Evolutionary conservation across 2,888 invertebrate species (phyloP), one percentile per base, ranked within the genome.

Genomic region (Oscheius sp.): DNA sequence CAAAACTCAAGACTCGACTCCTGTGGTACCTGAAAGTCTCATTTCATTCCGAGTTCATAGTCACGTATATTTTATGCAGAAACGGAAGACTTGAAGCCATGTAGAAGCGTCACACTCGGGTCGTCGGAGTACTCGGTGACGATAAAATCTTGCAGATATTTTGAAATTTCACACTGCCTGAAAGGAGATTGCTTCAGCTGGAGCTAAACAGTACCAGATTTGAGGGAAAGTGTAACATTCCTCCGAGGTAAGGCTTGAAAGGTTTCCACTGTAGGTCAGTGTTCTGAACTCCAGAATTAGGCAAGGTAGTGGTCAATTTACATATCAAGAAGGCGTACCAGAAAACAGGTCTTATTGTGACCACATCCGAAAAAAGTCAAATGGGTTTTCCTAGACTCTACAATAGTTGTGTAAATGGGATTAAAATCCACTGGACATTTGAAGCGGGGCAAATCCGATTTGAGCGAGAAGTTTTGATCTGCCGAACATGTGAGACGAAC

Each of bases 281-380:
- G 35, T n/a, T n/a, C 60, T 63, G 21, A 63, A 33, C 2, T 58
- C 4, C 4, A 29, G n/a, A n/a, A 58, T 33, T 29, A 42, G 2
- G 13, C 37, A 62, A 42, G 13, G 33, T 62, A 7, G 11, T 13
- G 53, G 11, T 4, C 3, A 53, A 48, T 4, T 5, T 1, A 63
- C 63, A 47, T 63, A 29, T 50, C 50, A 21, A 29, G 10, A 2
- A 63, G 48, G 2, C 21, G n/a, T 48, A 47, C 63, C n/a, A 63
- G n/a, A 63, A 63, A 63, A 48, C 63, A 63, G 11, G 63, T 63
- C 47, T 48, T 21, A 48, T 63, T 63, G 29, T 63, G 2, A 3
- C n/a, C 13, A 47, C 63, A 63, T 7, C 32, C 29, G 4, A 48
- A 21, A 29, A 47, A 63, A 42, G 4, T 7, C 7, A 42, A 42